A percentile compares a stretch with the other conserved stretches of the same genome.
These are phyloP conservation scores for Geotrupes spiniger DNA, from an alignment of 2,888 invertebrate species.

Conservation along the genomic window DNA sequence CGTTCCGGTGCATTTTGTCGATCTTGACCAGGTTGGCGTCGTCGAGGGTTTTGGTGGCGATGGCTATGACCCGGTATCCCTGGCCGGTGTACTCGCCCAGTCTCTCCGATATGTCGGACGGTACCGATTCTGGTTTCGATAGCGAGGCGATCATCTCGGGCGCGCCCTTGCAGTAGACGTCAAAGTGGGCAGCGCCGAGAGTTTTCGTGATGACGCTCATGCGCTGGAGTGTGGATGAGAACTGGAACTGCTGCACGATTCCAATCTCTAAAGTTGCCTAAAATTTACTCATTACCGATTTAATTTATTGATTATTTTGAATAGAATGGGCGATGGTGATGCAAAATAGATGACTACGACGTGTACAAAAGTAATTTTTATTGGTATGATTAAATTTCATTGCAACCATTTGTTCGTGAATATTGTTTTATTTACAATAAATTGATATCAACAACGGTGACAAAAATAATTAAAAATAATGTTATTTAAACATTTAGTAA, in stretches of 20 bases:
- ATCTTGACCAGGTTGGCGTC: slow-evolving; percentile 50
- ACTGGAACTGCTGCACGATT: slow-evolving; percentile 72
- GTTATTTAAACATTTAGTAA: too few relatives aligned
- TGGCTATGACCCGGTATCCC: slow-evolving; percentile 88
- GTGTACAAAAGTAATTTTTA: too few relatives aligned
- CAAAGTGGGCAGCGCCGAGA: slow-evolving; percentile 68
- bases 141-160: slow-evolving; percentile 86
- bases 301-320: too few relatives aligned
- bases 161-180: slow-evolving; percentile 87
- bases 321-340: too few relatives aligned
- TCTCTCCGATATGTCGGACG: slow-evolving; percentile 68
- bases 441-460: too few relatives aligned
- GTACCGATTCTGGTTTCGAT: slow-evolving; percentile 71
- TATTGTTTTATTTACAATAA: too few relatives aligned
- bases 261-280: slow-evolving; percentile 52
- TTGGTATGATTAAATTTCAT: too few relatives aligned
- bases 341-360: too few relatives aligned
- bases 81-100: slow-evolving; percentile 82
- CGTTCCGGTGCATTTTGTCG: slow-evolving; percentile 67
- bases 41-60: slow-evolving; percentile 69
- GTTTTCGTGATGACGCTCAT: slow-evolving; percentile 83
- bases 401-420: too few relatives aligned
- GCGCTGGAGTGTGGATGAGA: slow-evolving; percentile 79
- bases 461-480: too few relatives aligned
- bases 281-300: neutral